Base-by-base conservation (phyloP, 1,140 invertebrate species). In the Luehdorfia chinensis region DNA sequence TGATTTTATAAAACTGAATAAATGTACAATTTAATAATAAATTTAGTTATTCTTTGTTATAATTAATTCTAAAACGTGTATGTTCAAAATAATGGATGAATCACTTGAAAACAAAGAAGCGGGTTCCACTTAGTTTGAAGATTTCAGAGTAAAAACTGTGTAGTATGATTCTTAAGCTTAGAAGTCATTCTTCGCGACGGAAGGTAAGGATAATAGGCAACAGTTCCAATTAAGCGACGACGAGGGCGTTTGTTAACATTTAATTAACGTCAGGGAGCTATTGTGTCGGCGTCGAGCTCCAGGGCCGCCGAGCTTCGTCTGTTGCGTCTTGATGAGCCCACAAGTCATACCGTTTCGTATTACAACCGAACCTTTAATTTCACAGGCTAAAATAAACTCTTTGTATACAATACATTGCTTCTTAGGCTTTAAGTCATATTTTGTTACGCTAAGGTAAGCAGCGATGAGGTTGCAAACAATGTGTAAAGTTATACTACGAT, bases 241-340 rank as follows among this genome's bases (percentile, higher is more conserved):
- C 75, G 74, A 85, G 81, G 74, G 78, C 76, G 81, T 85, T 85
- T 85, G 81, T 85, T 85, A 85, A 85, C 81, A 85, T 85, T 85
- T 85, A 83, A 85, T 83, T 85, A 85, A 83, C 76, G 75, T 79
- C 76, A 75, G 67, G 67, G 59, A 75, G 72, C 76, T 61, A 85
- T 85, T 85, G 81, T 85, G 75, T 77, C 66, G 69, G 61, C 63
- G 72, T 63, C 65, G 66, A 66, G 63, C 71, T 72, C 68, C 62
- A 67, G 68, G 70, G 69, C 60, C 56, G 63, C 60, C 55, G 52
- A 62, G 64, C 56, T 65, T 69, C 55, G 63, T 66, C 69, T 68
- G 61, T 68, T 77, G 73, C 64, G 70, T 67, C 74, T 77, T 77
- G 71, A 77, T 77, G 74, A 77, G 64, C 71, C 66, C 68, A 72